Base-by-base conservation (phyloP, 35 echinoderm and acorn worm genomes). In the Ophioderma brevispina region DNA sequence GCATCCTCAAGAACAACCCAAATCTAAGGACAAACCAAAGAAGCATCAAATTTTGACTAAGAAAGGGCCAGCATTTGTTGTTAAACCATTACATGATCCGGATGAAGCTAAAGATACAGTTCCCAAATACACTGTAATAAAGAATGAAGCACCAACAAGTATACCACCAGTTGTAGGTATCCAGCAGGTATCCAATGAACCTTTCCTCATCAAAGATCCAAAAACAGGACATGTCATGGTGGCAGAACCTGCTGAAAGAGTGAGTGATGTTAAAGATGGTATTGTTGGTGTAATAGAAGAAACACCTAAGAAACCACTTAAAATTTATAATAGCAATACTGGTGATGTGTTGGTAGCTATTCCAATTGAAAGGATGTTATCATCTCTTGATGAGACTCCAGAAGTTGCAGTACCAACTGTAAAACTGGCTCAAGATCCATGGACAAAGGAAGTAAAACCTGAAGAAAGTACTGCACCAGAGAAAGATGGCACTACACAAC, bases 81-180 rank as follows among this genome's bases (percentile, higher is more conserved):
- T 91, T 17, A 91, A 80, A 84, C 89, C 89, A 78, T 36, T 91
- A 33, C 80, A 91, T 91, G 89, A 91, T 31, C 17, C 41, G 5
- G 17, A 46, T 17, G 17, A 46, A 17, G 41, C 4, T 17, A 46
- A 46, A 46, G 41, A 8, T 46, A 8, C 41, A 46, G 41, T 17
- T 8, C 70, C 82, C 31, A n/a, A 86, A 33, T 91, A 85, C 52
- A 39, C n/a, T 32, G 82, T 91, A 32, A 1, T 25, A 38, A 38
- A 86, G 46, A 21, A 64, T 21, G 77, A 70, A 30, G 2, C 59
- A 70, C 59, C 59, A 13, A 4, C 59, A 25, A 25, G n/a, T 6
- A 70, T 70, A 13, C 59, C 59, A 15, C 59, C 41, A 46, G 41
- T 46, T 46, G 40, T 83, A 83, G 52, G 39, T 42, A 42, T 33